Evolutionary conservation across 2,113 vertebrate species (phyloP), one percentile per base, ranked within the genome.

Genomic region (Panthera leo): DNA sequence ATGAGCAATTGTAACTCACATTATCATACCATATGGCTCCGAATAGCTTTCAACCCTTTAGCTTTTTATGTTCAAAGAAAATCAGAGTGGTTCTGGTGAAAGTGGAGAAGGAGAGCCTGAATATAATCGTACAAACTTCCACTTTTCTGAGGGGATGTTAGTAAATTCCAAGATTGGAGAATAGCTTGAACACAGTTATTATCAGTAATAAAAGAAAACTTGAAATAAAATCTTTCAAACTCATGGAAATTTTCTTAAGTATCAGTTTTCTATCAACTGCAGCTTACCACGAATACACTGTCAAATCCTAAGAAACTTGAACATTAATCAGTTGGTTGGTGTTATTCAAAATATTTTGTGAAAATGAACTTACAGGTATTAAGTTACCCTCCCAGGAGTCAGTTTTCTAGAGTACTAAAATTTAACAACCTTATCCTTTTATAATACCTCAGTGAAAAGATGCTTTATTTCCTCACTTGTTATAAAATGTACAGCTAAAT

Each of bases 401-500:
- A 96, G 94, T 88, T 76, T 63, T 9, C 1, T 12, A 18, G 21
- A 73, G 9, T 34, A 1, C 65, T 91, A 39, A 53, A 93, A 89
- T 0, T 0, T 90, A 85, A 36, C 70, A 96, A 70, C 68, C 84
- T 61, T 4, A 88, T 21, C 21, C 0, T 97, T 97, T 89, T 89
- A 1, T 15, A 78, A 76, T 14, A 68, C 23, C 85, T 48, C 36
- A 39, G 39, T 0, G 71, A 92, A 34, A 14, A 98, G 97, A 95
- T 21, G 0, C 48, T 65, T 97, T 29, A 29, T 55, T 45, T 45
- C 27, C 96, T 71, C 42, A 76, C 34, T 51, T 91, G 0, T 8
- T 93, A n/a, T 97, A 96, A 39, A 97, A 93, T 76, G 68, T 2
- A 0, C 90, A 79, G 13, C 10, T 67, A 93, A 90, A 45, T 90